These are phyloP conservation scores for Auanema freiburgensis DNA, from an alignment of 2,888 invertebrate genomes.

Conservation along the genomic window DNA sequence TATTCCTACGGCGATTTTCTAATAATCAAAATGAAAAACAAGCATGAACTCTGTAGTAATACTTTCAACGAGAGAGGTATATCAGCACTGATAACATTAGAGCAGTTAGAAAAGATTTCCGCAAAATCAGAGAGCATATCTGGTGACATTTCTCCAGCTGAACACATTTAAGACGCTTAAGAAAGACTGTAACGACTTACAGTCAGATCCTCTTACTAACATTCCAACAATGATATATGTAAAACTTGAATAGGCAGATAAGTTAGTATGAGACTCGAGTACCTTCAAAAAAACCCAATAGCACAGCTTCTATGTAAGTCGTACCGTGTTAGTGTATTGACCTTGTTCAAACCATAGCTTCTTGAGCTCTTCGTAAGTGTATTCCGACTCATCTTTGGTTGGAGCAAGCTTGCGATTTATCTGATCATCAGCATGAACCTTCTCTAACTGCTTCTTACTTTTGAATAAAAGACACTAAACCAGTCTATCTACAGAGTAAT, in stretches of 20 bases:
- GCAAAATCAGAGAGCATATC: constrained; percentile 77
- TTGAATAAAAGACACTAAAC: no score
- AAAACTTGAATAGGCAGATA: constrained; percentile 53
- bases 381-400: constrained; percentile 9
- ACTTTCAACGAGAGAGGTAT: constrained; percentile 72
- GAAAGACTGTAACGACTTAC: constrained; percentile 20
- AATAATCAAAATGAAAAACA: constrained; percentile 9
- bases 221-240: constrained; percentile 58
- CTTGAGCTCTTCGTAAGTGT: constrained; percentile 18
- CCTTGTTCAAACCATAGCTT: constrained; percentile 25
- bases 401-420: constrained; percentile 10
- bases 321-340: neutral
- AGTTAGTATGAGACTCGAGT: constrained; percentile 36
- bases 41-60: no score
- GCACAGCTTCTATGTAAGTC: no score
- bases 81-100: constrained; percentile 78
- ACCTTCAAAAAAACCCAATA: no score
- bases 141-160: constrained; percentile 70
- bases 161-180: constrained; percentile 9
- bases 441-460: no score
- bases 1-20: constrained; percentile 50
- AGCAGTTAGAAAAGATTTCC: constrained; percentile 72
- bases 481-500: no score
- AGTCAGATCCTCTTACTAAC: constrained; percentile 48
- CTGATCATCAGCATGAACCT: no score